Conservation (phyloP, 2,888 invertebrate genomes). For the Phaonia tiefii region DNA sequence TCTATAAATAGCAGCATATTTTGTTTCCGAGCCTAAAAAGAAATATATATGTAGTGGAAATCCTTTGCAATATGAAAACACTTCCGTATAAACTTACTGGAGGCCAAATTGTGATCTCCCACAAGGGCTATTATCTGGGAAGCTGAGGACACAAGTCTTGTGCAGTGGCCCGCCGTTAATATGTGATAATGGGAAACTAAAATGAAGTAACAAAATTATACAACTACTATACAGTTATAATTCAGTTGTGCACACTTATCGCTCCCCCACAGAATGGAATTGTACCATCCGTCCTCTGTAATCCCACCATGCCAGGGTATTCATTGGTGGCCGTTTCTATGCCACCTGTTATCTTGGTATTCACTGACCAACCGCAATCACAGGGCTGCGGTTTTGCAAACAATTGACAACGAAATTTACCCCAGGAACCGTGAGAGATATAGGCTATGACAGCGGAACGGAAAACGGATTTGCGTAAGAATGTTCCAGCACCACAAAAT, state of each 20-base stretch:
- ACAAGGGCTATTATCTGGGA: slow-evolving; percentile 78
- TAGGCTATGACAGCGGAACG: slow-evolving; percentile 74
- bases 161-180: slow-evolving; percentile 82
- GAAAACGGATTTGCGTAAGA: slow-evolving; percentile 72
- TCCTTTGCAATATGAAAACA: too few species aligned
- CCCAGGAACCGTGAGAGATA: slow-evolving; percentile 74
- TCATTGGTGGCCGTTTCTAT: slow-evolving; percentile 82
- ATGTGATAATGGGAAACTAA: slow-evolving; percentile 78
- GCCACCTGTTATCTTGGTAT: slow-evolving; percentile 82
- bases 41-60: neutral
- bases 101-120: slow-evolving; percentile 81
- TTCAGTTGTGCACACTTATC: slow-evolving; percentile 80
- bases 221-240: slow-evolving; percentile 74
- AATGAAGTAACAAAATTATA: neutral
- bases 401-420: slow-evolving; percentile 73
- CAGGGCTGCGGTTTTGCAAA: slow-evolving; percentile 71
- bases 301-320: slow-evolving; percentile 83
- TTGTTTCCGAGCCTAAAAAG: slow-evolving; percentile 51
- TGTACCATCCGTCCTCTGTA: slow-evolving; percentile 72
- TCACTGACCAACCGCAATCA: slow-evolving; percentile 78
- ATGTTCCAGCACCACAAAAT: slow-evolving; percentile 75
- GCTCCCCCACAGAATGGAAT: slow-evolving; percentile 80
- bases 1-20: slow-evolving; percentile 72
- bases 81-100: slow-evolving; percentile 76
- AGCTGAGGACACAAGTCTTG: slow-evolving; percentile 43